phyloP scores from a whole-genome alignment of 2,797 vertebrate species.

The Phrynocephalus guinanensis region DNA sequence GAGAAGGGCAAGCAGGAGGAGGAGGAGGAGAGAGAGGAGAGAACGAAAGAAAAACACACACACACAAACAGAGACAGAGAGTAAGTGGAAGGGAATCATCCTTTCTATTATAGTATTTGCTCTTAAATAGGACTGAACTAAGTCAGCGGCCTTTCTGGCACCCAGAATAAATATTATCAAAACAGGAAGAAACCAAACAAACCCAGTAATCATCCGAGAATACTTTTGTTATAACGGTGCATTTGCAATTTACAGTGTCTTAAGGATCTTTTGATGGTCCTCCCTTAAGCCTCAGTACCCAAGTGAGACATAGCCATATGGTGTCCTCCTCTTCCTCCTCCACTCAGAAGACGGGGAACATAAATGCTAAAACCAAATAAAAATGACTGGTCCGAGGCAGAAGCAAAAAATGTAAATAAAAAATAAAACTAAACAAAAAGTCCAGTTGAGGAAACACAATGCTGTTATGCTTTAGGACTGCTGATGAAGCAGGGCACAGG shows the following conservation, averaged over 20 bases:
- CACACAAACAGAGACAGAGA: too few relatives aligned
- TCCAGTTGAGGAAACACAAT: neutral
- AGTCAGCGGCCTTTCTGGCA: neutral
- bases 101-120: too few relatives aligned
- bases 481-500: fast-evolving
- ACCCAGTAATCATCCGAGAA: neutral
- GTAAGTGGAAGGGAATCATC: too few relatives aligned
- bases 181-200: neutral
- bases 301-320: neutral
- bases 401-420: neutral
- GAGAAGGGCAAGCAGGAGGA: neutral
- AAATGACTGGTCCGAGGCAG: neutral
- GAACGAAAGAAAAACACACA: neutral
- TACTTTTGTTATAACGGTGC: neutral
- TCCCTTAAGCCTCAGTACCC: neutral
- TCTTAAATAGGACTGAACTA: neutral
- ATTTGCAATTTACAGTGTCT: neutral
- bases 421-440: neutral
- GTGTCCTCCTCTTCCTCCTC: neutral
- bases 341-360: neutral
- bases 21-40: neutral
- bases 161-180: neutral
- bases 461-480: neutral
- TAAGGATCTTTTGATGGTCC: too few relatives aligned
- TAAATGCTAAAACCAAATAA: neutral